Percentiles rank a stretch among this genome's conserved stretches.
Conservation (phyloP, 2,113 vertebrate species). For the Sterrhoptilus dennistouni region DNA sequence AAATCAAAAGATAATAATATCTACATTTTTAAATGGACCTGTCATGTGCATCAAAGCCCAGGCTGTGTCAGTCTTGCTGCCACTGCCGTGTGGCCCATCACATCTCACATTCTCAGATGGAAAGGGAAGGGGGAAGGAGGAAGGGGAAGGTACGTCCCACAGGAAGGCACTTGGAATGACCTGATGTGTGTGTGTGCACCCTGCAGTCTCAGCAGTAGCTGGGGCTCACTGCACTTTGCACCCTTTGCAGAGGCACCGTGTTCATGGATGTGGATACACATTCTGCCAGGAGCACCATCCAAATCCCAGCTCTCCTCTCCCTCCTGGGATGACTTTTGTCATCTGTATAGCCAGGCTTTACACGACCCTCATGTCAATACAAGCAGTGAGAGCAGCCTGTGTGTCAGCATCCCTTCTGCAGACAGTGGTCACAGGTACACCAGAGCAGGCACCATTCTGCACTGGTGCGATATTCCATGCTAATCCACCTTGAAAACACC, state of each 20-base stretch:
- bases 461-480: not conserved
- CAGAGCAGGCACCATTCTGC: not conserved
- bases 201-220: accelerated
- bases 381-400: not conserved
- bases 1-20: constrained; percentile 54
- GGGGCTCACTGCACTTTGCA: not conserved
- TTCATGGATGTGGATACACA: not conserved
- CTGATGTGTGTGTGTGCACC: not conserved
- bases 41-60: not conserved
- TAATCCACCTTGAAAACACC: constrained; percentile 54
- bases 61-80: not conserved
- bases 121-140: not conserved
- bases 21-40: constrained; percentile 38
- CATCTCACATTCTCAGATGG: not conserved
- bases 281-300: not conserved
- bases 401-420: not conserved
- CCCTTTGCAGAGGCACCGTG: not conserved
- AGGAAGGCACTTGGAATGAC: not conserved
- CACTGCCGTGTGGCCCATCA: not conserved
- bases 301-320: not conserved
- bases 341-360: not conserved
- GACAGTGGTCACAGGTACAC: not conserved
- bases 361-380: accelerated
- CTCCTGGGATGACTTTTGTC: not conserved
- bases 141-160: not conserved